A percentile compares a stretch with the other conserved stretches of the same genome.
phyloP scores from a whole-genome alignment of 1,140 invertebrate species.

The Tetramorium simillimum region DNA sequence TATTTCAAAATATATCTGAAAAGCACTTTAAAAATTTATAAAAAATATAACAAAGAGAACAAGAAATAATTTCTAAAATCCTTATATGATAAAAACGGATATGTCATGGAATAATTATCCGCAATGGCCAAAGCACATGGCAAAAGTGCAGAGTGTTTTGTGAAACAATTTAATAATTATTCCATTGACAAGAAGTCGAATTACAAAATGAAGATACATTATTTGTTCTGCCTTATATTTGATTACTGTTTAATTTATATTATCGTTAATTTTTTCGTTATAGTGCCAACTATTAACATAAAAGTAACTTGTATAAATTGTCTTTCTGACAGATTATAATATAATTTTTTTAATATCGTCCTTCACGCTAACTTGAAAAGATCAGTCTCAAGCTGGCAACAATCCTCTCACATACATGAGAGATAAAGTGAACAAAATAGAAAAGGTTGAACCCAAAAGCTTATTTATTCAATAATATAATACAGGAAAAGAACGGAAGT shows the following conservation, averaged over 20 bases:
- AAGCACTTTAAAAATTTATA: background rate
- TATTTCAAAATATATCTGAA: background rate
- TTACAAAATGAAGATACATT: background rate
- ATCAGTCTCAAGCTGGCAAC: too few species aligned
- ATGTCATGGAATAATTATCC: constrained; percentile 55
- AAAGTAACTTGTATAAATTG: too few species aligned
- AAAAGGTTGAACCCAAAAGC: too few species aligned
- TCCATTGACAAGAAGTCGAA: constrained; percentile 16
- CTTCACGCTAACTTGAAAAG: too few species aligned
- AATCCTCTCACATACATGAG: too few species aligned
- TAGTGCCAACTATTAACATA: too few species aligned
- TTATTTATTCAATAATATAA: too few species aligned
- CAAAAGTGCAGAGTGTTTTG: constrained; percentile 57
- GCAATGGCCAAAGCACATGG: constrained; percentile 55
- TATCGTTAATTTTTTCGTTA: background rate
- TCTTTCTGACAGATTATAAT: too few species aligned
- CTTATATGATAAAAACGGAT: constrained; percentile 36
- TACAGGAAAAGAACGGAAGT: too few species aligned
- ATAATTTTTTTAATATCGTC: too few species aligned
- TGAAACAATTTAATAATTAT: constrained; percentile 62
- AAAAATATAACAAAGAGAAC: background rate
- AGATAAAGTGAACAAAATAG: too few species aligned
- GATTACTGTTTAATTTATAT: background rate
- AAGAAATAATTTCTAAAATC: constrained; percentile 43
- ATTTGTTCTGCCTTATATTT: background rate